Evolutionary conservation across 2,888 invertebrate species (phyloP).

Genomic region (Scotopteryx bipunctaria): DNA sequence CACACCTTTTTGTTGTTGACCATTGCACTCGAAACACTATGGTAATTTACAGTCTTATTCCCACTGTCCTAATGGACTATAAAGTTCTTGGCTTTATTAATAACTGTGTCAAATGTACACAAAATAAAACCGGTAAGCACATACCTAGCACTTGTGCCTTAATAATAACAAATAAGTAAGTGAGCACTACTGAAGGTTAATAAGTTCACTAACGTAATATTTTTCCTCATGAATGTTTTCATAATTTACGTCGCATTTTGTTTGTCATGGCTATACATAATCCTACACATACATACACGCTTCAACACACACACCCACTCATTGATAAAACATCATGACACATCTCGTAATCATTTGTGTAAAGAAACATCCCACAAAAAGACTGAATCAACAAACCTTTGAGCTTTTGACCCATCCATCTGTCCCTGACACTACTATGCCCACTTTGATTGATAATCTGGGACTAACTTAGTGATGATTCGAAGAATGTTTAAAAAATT

Average conservation of each 20-base stretch:
- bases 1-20: constrained; percentile 52
- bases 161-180: too few species aligned
- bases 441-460: constrained; percentile 61
- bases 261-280: constrained; percentile 6
- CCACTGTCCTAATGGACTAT: constrained; percentile 2
- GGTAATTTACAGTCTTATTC: constrained; percentile 11
- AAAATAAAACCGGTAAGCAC: too few species aligned
- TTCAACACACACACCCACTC: constrained; percentile 21
- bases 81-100: neutral
- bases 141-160: too few species aligned
- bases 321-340: constrained; percentile 32
- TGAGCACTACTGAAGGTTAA: neutral
- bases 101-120: neutral
- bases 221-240: constrained; percentile 4
- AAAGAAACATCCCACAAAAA: constrained; percentile 30
- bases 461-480: too few species aligned
- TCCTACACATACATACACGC: constrained; percentile 8
- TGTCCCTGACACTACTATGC: constrained; percentile 46
- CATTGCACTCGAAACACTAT: constrained; percentile 28
- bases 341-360: constrained; percentile 31
- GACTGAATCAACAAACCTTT: constrained; percentile 36
- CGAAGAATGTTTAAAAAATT: too few species aligned
- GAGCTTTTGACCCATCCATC: constrained; percentile 53
- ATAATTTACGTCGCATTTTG: constrained; percentile 15
- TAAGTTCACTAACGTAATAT: neutral